A percentile compares a stretch with the other conserved stretches of the same genome.
These are phyloP conservation scores for Nothoprocta pentlandii DNA, from an alignment of 2,113 vertebrate genomes.

Conservation along the genomic window DNA sequence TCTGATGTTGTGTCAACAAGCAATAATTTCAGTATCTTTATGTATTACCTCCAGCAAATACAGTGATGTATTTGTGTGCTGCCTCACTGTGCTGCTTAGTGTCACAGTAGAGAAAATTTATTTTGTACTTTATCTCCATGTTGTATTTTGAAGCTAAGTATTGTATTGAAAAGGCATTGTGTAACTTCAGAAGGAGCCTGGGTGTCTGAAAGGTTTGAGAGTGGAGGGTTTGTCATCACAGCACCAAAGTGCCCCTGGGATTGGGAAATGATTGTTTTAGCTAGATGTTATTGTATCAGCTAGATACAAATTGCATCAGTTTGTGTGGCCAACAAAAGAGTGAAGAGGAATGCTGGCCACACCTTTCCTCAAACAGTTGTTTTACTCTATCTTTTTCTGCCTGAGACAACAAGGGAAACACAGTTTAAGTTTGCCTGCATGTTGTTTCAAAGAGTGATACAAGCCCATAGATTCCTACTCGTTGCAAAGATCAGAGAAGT, in stretches of 20 bases:
- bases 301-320: not conserved
- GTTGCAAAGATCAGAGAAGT: not conserved
- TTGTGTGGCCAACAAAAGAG: not conserved
- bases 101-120: not conserved
- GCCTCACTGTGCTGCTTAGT: not conserved
- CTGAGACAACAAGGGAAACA: not conserved
- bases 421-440: not conserved
- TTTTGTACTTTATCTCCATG: not conserved
- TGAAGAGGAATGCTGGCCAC: not conserved
- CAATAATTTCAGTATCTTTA: not conserved
- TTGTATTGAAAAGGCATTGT: not conserved
- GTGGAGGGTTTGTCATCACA: not conserved
- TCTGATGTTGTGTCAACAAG: not conserved
- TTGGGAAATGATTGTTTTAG: not conserved
- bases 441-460: not conserved
- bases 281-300: not conserved
- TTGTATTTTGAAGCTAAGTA: not conserved
- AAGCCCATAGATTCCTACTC: accelerated
- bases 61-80: not conserved
- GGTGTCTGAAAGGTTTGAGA: not conserved
- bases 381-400: not conserved
- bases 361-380: not conserved
- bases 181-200: not conserved
- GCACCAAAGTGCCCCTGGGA: not conserved
- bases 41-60: not conserved